A percentile compares a stretch with the other conserved stretches of the same genome.
phyloP scores from a whole-genome alignment of 2,113 vertebrate species.

The Nyctereutes procyonoides region DNA sequence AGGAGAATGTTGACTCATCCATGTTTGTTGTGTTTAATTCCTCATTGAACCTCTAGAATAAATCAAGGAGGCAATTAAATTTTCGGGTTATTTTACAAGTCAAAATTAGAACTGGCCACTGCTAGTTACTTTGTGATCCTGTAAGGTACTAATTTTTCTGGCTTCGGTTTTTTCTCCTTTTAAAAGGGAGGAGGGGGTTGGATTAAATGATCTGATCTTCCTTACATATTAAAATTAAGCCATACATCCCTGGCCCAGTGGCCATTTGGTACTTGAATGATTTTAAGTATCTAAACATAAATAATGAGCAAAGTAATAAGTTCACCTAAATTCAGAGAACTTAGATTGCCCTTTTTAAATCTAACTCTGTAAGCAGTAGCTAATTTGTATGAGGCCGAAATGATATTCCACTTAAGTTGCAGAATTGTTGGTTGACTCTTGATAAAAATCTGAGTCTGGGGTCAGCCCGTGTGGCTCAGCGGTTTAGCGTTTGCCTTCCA shows the following conservation, averaged over 20 bases:
- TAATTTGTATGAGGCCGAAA: neutral
- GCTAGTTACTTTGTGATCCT: neutral
- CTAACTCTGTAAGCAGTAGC: neutral
- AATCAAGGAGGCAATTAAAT: neutral
- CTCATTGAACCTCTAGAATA: neutral
- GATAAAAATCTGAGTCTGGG: neutral
- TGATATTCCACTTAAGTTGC: neutral
- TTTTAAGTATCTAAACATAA: neutral
- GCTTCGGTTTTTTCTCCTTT: neutral
- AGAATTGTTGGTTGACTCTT: neutral
- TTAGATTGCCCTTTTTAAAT: neutral
- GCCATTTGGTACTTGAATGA: neutral
- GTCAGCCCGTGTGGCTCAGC: too few species aligned
- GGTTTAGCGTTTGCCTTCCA: too few species aligned
- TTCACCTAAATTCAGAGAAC: slow-evolving; percentile 17
- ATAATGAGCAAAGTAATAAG: neutral
- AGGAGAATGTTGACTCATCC: neutral
- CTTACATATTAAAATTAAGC: slow-evolving; percentile 17
- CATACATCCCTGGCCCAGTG: neutral
- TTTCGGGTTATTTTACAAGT: neutral
- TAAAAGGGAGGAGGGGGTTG: neutral
- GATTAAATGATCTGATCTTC: neutral
- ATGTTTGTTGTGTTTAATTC: neutral
- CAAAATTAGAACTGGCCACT: neutral
- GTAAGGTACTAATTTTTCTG: neutral